Evolutionary conservation across 2,113 vertebrate species (phyloP).

Genomic region (Castor canadensis): DNA sequence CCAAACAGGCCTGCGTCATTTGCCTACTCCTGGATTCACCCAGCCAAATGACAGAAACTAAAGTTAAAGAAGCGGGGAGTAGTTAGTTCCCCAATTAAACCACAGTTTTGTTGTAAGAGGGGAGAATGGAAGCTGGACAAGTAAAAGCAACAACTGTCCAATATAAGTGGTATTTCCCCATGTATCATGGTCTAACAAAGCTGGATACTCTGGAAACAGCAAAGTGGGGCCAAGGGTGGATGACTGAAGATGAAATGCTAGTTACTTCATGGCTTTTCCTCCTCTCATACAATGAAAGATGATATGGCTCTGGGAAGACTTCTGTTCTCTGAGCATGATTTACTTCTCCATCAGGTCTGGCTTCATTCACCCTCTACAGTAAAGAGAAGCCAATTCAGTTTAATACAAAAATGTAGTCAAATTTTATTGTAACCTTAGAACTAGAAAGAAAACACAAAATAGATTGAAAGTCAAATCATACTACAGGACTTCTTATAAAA

Average conservation of each 20-base stretch:
- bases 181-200: background rate
- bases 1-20: too few relatives aligned
- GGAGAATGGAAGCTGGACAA: background rate
- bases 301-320: background rate
- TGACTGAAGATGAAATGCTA: background rate
- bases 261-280: background rate
- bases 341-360: background rate
- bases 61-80: background rate
- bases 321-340: background rate
- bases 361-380: background rate
- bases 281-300: background rate
- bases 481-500: slow-evolving; percentile 50
- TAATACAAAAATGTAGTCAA: slow-evolving; percentile 44
- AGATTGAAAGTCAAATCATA: slow-evolving; percentile 62
- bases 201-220: background rate
- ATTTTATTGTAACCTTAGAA: slow-evolving; percentile 65
- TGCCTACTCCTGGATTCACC: background rate
- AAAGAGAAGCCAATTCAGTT: slow-evolving; percentile 19
- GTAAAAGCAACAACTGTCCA: background rate
- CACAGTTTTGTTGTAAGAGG: background rate
- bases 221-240: background rate
- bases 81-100: background rate
- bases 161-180: background rate
- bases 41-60: background rate
- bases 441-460: slow-evolving; percentile 71